Evolutionary conservation across 2,888 invertebrate species (phyloP), one percentile per base, ranked within the genome.

Genomic region (Folsomia manolachei): DNA sequence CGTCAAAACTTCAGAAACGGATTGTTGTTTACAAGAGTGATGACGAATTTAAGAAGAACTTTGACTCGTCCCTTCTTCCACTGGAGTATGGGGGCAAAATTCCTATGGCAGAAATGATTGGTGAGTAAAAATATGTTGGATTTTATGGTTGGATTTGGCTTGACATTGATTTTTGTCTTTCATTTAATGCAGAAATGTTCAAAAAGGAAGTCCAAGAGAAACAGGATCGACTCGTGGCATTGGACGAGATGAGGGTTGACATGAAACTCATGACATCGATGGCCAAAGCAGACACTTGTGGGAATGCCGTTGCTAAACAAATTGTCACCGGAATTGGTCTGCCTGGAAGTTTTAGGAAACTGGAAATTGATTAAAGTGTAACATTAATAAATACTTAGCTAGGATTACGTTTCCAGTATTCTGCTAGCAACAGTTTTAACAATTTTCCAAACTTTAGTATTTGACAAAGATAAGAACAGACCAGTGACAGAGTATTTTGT

Each of bases 81-180:
- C 89, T 90, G 80, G 93, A 93, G 82, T 93, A 93, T 81, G 93
- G 93, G 2, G 93, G 93, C 9, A 87, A 85, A n/a, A 89, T 92
- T 85, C 92, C 92, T 0, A 90, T 93, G 90, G 87, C 88, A 64
- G 89, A 92, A 82, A 92, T 93, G 92, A 92, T 93, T 77, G 89
- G 92, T 92, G 82, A 86, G 89, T n/a, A n/a, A n/a, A n/a, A n/a
- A n/a, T 63, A 63, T 9, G 2, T 24, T 64, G 2, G 18, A 64
- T 19, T n/a, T n/a, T n/a, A n/a, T n/a, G n/a, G n/a, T n/a, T 27
- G 26, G 18, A 56, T 56, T n/a, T 18, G 2, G 23, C n/a, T 23
- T 63, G 7, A 4, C 11, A 25, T 63, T 19, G 23, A 19, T n/a
- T 24, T 63, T 25, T 27, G 39, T 64, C 68, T 71, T 75, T n/a